phyloP scores from a whole-genome alignment of 2,113 vertebrate genomes.

The Tetrao urogallus region DNA sequence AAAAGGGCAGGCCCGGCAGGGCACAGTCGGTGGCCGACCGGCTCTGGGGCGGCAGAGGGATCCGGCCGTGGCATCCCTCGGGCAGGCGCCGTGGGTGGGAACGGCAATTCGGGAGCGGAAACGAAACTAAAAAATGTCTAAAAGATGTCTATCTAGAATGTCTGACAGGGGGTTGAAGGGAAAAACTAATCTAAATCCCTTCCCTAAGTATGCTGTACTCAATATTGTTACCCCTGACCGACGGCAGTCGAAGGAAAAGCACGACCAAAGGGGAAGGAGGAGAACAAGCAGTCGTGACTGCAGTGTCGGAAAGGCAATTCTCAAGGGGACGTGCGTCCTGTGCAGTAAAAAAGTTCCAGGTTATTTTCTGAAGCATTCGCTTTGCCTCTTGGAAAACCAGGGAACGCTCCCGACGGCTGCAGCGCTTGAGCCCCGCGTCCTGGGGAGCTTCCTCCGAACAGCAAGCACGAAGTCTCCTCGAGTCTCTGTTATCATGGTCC shows the following conservation, averaged over 20 bases:
- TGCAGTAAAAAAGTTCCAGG: neutral
- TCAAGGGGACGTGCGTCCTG: accelerated
- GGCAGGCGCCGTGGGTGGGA: neutral
- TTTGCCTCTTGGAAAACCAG: neutral
- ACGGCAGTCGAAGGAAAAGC: neutral
- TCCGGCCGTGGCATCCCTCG: too few species aligned
- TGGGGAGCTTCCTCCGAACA: neutral
- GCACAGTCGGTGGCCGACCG: too few species aligned
- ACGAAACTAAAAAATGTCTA: neutral
- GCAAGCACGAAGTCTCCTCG: neutral
- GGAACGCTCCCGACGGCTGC: neutral
- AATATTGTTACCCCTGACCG: neutral
- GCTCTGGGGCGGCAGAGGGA: too few species aligned
- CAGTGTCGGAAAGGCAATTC: neutral
- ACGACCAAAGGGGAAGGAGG: neutral
- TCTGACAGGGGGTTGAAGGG: neutral
- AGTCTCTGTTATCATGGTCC: neutral
- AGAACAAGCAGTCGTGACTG: neutral
- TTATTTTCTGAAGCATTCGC: neutral
- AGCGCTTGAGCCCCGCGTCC: neutral
- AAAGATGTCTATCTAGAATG: neutral
- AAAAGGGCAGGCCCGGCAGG: too few species aligned
- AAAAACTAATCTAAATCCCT: neutral
- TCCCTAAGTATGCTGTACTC: neutral
- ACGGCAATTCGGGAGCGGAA: accelerated